Base-by-base conservation (phyloP, 2,888 invertebrate species). In the Athalia rosae region DNA sequence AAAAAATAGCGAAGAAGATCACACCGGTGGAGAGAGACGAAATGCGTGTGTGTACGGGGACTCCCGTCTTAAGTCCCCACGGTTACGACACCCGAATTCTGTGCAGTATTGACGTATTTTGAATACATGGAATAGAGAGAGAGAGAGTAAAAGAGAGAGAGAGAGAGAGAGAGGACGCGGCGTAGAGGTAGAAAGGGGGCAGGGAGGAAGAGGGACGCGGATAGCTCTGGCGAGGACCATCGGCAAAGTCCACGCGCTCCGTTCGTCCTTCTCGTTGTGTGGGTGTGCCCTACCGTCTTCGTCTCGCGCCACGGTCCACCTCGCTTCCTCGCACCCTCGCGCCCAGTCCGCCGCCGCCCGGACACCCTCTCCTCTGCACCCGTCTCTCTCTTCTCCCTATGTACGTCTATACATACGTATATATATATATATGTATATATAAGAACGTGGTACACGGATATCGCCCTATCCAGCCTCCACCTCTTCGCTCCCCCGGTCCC, bases 31-130 rank as follows among this genome's bases (percentile, higher is more conserved):
- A 64, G 67, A 50, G 50, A 50, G 11, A 13, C 56, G 15, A 43
- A 11, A 43, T 45, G 58, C 45, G 71, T 58, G 59, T 71, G 59
- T 58, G 43, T 13, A 71, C n/a, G n/a, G 58, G 45, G 71, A 58
- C 74, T 74, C 74, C 45, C 61, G 74, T 74, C 74, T 71, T 59
- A 74, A 48, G 74, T 74, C 77, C 71, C 71, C 67, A 64, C 77
- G 73, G 66, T 77, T 73, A 53, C 78, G 81, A 81, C 80, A 81
- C 79, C 78, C 78, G 77, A 82, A 84, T 84, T 79, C 78, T 80
- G 80, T 76, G 81, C 81, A 80, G 81, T 86, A 84, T 85, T 85
- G 85, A 85, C 84, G 86, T 85, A 85, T 84, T 87, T 85, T 84
- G 85, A 86, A 86, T 84, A 81, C 80, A 73, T 78, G 76, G 79